Evolutionary conservation across 2,797 vertebrate species (phyloP).

Genomic region (Pseudocheirus occidentalis): DNA sequence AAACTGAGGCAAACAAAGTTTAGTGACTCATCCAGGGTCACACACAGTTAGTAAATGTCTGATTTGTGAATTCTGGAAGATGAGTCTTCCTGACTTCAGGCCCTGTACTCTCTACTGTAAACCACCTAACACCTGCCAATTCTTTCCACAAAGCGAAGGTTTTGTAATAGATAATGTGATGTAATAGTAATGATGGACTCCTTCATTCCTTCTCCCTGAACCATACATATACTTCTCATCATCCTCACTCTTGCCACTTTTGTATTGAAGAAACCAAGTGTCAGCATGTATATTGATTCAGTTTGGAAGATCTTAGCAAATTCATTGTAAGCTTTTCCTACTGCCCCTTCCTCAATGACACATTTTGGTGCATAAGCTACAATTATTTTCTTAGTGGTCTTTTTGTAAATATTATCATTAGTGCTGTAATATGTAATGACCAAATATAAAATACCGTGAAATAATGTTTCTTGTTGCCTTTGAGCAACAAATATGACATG

Average conservation of each 20-base stretch:
- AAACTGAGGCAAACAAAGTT: neutral
- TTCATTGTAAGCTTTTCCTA: neutral
- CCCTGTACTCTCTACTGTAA: neutral
- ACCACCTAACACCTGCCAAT: neutral
- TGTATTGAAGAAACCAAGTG: neutral
- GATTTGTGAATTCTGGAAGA: neutral
- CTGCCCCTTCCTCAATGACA: neutral
- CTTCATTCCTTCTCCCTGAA: neutral
- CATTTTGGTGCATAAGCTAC: neutral
- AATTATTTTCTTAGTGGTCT: neutral
- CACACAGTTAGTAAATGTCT: neutral
- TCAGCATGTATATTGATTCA: neutral
- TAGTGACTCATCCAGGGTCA: neutral
- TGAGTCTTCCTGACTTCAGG: neutral
- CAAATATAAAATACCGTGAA: neutral
- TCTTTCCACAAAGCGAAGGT: neutral
- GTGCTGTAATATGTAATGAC: neutral
- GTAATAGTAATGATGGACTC: neutral
- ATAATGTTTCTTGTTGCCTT: neutral
- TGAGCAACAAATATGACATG: neutral
- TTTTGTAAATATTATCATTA: neutral
- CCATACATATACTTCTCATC: neutral
- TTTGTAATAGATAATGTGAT: neutral
- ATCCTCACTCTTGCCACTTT: neutral
- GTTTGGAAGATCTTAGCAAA: neutral